Evolutionary conservation across 2,113 vertebrate species (phyloP), one percentile per base, ranked within the genome.

Genomic region (Sapajus apella): DNA sequence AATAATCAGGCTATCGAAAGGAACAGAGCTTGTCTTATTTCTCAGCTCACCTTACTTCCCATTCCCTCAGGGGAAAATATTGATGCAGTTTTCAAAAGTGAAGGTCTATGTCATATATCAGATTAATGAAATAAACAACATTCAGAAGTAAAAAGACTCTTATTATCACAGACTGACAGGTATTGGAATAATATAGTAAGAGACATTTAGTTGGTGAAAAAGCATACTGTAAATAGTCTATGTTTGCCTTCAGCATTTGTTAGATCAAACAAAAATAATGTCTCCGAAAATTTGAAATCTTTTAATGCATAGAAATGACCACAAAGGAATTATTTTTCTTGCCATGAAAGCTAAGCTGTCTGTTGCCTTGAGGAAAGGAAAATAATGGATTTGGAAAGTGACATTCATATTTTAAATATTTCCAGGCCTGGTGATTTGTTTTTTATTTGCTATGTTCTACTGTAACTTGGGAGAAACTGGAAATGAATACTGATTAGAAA

Each of bases 371-470:
- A 97, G 97, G 96, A 96, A 97, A 92, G 80, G 17, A 97, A 97
- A 98, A 97, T 97, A 98, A 98, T 97, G 88, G 97, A 94, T 97
- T 97, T 98, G 77, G 85, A 98, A 96, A 97, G 93, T 95, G 95
- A 86, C 95, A 92, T 95, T 92, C 97, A 23, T 97, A 96, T 98
- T 98, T 98, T 98, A 98, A 98, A 97, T 98, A 98, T 94, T 96
- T 94, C 91, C 92, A 52, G 80, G n/a, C 56, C 82, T 64, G 94
- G 83, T 97, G 73, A 50, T 95, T 97, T 98, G 97, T 96, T 97
- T 97, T 73, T 66, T 88, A 97, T 98, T 98, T 98, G 72, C 45
- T 75, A 3, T 96, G 50, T 97, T 98, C 45, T 50, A 96, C 79
- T 97, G 68, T 95, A 98, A 97, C 81, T 97, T 97, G 87, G 75